phyloP scores from a whole-genome alignment of 2,888 invertebrate genomes.

The Drosophila testacea region DNA sequence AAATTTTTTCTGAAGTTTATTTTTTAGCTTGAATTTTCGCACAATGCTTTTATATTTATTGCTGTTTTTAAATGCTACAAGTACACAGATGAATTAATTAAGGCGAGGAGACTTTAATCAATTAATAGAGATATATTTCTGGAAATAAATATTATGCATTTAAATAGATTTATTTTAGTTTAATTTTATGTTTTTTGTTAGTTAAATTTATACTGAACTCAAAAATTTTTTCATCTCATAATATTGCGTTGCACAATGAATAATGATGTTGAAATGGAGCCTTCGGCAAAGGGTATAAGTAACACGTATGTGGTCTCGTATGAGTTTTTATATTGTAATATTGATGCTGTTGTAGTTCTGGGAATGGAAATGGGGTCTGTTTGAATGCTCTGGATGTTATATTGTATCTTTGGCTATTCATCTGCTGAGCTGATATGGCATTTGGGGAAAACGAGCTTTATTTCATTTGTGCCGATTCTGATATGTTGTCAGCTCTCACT shows the following conservation, averaged over 20 bases:
- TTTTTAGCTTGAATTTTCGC: too few species aligned
- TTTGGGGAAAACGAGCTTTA: constrained; percentile 76
- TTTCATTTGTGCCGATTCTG: constrained; percentile 53
- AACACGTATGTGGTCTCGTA: constrained; percentile 16
- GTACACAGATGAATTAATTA: too few species aligned
- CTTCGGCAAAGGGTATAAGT: constrained; percentile 23
- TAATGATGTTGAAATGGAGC: not conserved
- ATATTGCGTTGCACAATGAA: not conserved
- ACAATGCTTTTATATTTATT: too few species aligned
- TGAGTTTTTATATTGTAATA: constrained; percentile 59
- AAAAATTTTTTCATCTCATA: not conserved
- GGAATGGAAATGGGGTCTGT: constrained; percentile 14
- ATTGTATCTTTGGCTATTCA: constrained; percentile 76
- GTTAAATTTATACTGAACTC: not conserved
- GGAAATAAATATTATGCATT: too few species aligned
- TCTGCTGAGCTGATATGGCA: constrained; percentile 78
- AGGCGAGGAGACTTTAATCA: too few species aligned
- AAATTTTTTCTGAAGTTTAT: too few species aligned
- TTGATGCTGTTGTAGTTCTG: constrained; percentile 48
- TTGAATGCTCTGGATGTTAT: constrained; percentile 47
- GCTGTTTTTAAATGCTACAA: too few species aligned
- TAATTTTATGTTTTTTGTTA: not conserved
- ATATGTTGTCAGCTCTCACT: constrained; percentile 30
- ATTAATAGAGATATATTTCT: too few species aligned
- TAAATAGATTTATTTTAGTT: too few species aligned